phyloP scores from a whole-genome alignment of 2,888 invertebrate species.

The Eugnorisma glareosa region DNA sequence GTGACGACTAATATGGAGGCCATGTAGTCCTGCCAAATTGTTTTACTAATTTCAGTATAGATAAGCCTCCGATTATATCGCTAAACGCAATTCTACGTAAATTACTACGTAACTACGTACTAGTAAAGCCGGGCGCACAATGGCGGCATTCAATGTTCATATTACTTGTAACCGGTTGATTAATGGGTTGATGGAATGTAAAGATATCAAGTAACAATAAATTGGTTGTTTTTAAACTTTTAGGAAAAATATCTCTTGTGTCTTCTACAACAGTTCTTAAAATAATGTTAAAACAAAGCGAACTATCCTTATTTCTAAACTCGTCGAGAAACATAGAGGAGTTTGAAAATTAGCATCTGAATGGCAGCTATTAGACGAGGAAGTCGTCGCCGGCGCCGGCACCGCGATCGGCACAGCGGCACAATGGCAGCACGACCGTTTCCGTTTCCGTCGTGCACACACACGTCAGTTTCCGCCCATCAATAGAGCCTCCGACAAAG shows the following conservation, averaged over 20 bases:
- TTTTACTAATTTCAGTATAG: conserved; percentile 31
- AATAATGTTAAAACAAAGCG: not conserved
- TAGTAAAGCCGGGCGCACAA: conserved; percentile 25
- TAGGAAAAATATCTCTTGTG: not conserved
- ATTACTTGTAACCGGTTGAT: not conserved
- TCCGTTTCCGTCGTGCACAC: conserved; percentile 71
- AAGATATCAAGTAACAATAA: not conserved
- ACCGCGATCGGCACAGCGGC: conserved; percentile 63
- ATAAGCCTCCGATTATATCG: not conserved
- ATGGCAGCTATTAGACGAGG: conserved; percentile 35
- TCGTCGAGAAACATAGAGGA: conserved; percentile 10
- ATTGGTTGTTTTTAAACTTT: not conserved
- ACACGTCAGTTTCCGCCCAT: conserved; percentile 73
- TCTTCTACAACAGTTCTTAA: not conserved
- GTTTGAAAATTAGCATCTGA: conserved; percentile 24
- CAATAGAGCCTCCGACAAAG: conserved; percentile 66
- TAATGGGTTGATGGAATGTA: not conserved
- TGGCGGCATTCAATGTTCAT: not conserved
- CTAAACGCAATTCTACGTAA: conserved; percentile 8
- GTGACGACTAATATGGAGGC: conserved; percentile 20
- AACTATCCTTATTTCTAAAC: not conserved
- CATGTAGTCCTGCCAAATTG: conserved; percentile 26
- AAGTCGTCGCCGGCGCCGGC: conserved; percentile 48
- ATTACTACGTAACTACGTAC: not conserved
- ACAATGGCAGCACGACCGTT: conserved; percentile 72